These are phyloP conservation scores for Euborellia annulipes DNA, from an alignment of 1,140 invertebrate genomes.

Conservation along the genomic window DNA sequence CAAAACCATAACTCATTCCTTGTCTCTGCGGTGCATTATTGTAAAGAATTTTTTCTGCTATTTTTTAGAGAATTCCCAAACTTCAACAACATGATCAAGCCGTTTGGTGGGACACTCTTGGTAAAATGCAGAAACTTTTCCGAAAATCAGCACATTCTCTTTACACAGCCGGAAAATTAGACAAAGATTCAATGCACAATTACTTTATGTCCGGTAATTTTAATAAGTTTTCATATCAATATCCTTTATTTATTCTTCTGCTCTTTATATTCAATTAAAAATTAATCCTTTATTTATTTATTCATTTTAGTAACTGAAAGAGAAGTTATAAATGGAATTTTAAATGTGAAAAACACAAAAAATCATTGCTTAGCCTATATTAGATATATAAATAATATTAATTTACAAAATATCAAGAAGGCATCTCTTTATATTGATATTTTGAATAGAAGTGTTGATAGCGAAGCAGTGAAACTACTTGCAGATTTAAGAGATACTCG, in stretches of 20 bases:
- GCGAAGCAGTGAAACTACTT: constrained; percentile 80
- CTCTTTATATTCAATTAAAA: constrained; percentile 5
- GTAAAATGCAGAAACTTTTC: constrained; percentile 87
- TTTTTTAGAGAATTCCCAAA: constrained; percentile 69
- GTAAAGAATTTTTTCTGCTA: background rate
- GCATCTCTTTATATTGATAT: constrained; percentile 92
- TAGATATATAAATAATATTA: constrained; percentile 94
- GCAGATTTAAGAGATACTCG: constrained; percentile 79
- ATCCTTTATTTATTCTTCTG: background rate
- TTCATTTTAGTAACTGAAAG: constrained; percentile 76
- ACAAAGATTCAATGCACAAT: constrained; percentile 89
- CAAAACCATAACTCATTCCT: no score
- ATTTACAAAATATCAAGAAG: constrained; percentile 85
- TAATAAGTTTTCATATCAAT: background rate
- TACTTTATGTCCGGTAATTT: constrained; percentile 98
- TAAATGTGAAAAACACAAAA: constrained; percentile 88
- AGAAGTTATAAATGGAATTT: constrained; percentile 88
- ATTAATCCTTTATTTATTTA: constrained; percentile 4
- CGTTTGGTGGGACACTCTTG: constrained; percentile 93
- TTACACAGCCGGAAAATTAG: constrained; percentile 69
- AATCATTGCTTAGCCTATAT: constrained; percentile 94
- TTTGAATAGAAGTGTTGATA: constrained; percentile 79
- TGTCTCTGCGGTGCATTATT: no score
- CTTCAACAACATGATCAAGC: constrained; percentile 90
- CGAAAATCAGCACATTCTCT: constrained; percentile 78